These are phyloP conservation scores for Leiothrix lutea DNA, from an alignment of 2,113 vertebrate species.

Conservation along the genomic window DNA sequence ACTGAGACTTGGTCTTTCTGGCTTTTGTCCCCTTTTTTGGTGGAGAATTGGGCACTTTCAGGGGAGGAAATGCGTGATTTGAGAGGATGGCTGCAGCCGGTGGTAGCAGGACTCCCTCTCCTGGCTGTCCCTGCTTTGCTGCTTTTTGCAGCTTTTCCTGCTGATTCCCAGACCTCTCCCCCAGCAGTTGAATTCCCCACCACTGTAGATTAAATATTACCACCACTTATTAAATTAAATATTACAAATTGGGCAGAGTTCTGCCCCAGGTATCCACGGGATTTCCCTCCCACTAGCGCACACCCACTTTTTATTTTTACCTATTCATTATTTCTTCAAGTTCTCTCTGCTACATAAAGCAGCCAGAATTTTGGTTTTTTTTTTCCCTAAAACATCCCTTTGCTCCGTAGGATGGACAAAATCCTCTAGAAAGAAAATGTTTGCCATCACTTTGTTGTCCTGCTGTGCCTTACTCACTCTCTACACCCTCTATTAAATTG, in stretches of 20 bases:
- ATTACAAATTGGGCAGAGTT: accelerated
- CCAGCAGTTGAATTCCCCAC: accelerated
- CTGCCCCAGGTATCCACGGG: accelerated
- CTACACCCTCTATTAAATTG: background rate
- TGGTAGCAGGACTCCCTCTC: constrained; percentile 31
- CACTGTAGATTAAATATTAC: accelerated
- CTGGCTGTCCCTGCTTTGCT: background rate
- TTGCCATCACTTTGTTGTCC: background rate
- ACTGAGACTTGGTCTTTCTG: background rate
- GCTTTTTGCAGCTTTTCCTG: accelerated
- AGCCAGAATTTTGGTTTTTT: background rate
- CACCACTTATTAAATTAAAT: background rate
- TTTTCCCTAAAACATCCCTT: background rate
- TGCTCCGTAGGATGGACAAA: background rate
- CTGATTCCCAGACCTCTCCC: accelerated
- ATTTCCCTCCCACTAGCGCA: background rate
- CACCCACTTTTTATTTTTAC: accelerated
- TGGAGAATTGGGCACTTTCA: accelerated
- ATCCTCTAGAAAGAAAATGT: background rate
- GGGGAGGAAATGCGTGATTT: accelerated
- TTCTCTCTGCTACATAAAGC: background rate
- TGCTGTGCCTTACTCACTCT: no score
- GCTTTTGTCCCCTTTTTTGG: accelerated
- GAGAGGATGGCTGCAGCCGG: accelerated
- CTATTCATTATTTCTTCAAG: accelerated